Evolutionary conservation across 2,888 invertebrate species (phyloP), one percentile per base, ranked within the genome.

Genomic region (Idaea biselata): DNA sequence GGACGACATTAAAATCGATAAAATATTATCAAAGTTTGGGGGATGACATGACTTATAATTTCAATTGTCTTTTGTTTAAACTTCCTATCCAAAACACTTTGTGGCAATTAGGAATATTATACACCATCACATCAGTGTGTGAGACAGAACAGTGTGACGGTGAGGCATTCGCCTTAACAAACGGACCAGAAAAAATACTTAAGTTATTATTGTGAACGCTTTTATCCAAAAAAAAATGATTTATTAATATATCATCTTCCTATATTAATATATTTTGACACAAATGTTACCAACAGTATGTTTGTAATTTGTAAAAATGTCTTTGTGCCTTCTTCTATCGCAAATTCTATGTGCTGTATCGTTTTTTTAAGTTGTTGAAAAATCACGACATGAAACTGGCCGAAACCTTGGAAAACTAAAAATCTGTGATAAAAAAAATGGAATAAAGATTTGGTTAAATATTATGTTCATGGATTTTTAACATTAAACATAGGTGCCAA

Each of bases 371-470:
- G 58, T 58, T 60, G 32, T 60, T 58, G 55, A 33, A 58, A 67
- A 68, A 64, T 70, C 74, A 74, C 14, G 8, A 7, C 44, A 69
- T 73, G 63, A 71, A 68, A 72, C 73, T 74, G 75, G 75, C 75
- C 74, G 73, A 72, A 78, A 72, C 78, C 83, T 82, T 81, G 76
- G 76, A 81, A 82, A 80, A 77, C 77, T 59, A 66, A 79, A 77
- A 77, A 82, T 81, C 88, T 89, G 89, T 88, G 89, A 89, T 89
- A 88, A 71, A 59, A 88, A 71, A 59, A 64, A 73, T 68, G 68
- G 71, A 74, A 78, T 71, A 70, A 70, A 76, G 71, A 62, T 73
- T 77, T 73, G 74, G 69, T 75, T 71, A 63, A 76, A 71, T 71
- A 75, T 75, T 68, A 59, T 68, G 63, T 72, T 75, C 68, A 71